Evolutionary conservation across 2,797 vertebrate genomes (phyloP).

Genomic region (Kryptolebias ocellatus): DNA sequence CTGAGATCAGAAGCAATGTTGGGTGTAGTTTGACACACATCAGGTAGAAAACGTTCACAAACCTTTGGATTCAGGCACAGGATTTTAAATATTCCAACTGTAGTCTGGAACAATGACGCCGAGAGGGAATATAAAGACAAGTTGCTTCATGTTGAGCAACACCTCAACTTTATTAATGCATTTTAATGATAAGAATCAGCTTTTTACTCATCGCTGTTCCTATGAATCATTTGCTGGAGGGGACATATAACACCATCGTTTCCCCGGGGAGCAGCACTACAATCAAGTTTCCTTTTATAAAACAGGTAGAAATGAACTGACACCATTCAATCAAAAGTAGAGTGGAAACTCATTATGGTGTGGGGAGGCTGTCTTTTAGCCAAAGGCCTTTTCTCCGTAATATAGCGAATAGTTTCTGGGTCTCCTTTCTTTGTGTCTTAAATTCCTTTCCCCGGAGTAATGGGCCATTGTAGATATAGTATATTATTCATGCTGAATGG

Average conservation of each 20-base stretch:
- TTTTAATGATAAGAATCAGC: conserved; percentile 65
- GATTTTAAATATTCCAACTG: conserved; percentile 53
- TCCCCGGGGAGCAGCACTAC: conserved; percentile 54
- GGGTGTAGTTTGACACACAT: conserved; percentile 30
- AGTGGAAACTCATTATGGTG: conserved; percentile 70
- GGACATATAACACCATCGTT: conserved; percentile 34
- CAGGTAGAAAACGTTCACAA: conserved; percentile 19
- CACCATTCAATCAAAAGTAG: conserved; percentile 62
- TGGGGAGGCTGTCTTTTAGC: conserved; percentile 43
- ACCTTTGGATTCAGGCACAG: conserved; percentile 36
- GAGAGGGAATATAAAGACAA: conserved; percentile 52
- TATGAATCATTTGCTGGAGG: conserved; percentile 56
- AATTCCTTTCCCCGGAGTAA: conserved; percentile 31
- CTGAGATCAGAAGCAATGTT: conserved; percentile 25
- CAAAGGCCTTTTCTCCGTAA: conserved; percentile 46
- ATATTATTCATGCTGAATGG: conserved; percentile 35
- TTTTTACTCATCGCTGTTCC: conserved; percentile 49
- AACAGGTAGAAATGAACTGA: conserved; percentile 64
- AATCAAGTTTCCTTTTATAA: conserved; percentile 77
- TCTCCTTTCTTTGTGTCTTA: conserved; percentile 30
- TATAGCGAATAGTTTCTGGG: conserved; percentile 29
- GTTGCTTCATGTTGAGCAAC: conserved; percentile 65
- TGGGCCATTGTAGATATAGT: conserved; percentile 31
- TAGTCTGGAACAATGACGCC: conserved; percentile 51
- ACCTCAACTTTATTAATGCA: conserved; percentile 75